Percentiles rank a stretch among this genome's conserved stretches.
phyloP scores from a whole-genome alignment of 2,888 invertebrate species.

The Nipponacmea schrenckii region DNA sequence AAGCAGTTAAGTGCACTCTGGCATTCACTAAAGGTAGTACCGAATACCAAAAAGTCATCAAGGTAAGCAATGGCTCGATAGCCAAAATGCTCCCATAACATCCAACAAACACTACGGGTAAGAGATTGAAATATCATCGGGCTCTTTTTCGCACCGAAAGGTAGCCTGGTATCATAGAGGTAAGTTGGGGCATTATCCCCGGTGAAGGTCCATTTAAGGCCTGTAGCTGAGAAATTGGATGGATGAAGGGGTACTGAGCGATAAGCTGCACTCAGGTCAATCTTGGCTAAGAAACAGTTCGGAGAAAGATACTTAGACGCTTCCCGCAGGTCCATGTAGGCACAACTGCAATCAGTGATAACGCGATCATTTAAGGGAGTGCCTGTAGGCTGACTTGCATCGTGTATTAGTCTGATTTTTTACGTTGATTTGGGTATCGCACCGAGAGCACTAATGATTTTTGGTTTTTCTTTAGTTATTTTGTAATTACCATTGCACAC shows the following conservation, averaged over 20 bases:
- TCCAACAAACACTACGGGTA: neutral
- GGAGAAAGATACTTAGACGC: neutral
- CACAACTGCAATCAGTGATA: neutral
- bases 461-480: neutral
- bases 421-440: neutral
- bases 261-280: slow-evolving; percentile 2
- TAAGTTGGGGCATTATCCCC: neutral
- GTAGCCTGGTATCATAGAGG: neutral
- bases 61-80: neutral
- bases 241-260: slow-evolving; percentile 11
- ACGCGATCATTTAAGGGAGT: neutral
- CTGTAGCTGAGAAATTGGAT: slow-evolving; percentile 10
- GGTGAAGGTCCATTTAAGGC: neutral
- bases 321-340: neutral
- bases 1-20: neutral
- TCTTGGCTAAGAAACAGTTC: neutral
- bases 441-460: neutral
- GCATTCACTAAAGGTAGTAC: neutral
- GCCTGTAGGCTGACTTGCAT: neutral
- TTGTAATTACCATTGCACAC: slow-evolving; percentile 5
- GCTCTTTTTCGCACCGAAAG: neutral
- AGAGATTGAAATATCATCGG: neutral
- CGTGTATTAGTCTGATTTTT: neutral
- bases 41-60: neutral
- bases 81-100: neutral